Percentiles rank a stretch among this genome's conserved stretches.
phyloP scores from a whole-genome alignment of 2,113 vertebrate species.

The Deroptyus accipitrinus region DNA sequence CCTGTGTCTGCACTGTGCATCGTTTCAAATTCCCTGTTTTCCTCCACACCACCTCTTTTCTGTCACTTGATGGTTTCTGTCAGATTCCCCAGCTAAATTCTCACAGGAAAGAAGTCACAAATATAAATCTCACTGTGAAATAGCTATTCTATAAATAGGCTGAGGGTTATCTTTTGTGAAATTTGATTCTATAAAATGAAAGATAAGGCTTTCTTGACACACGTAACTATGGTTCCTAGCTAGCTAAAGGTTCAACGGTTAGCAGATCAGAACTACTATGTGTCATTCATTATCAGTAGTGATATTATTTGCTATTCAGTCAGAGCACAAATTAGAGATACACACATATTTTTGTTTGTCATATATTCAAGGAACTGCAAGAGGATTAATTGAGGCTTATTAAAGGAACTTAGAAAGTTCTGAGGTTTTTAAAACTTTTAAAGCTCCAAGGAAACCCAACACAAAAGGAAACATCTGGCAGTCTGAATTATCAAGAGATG shows the following conservation, averaged over 20 bases:
- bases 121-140: background rate
- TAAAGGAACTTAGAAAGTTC: background rate
- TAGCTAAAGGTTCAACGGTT: background rate
- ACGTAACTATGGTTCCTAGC: background rate
- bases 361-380: background rate
- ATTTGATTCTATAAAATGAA: background rate
- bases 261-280: background rate
- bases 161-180: background rate
- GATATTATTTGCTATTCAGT: background rate
- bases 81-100: background rate
- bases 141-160: background rate
- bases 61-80: background rate
- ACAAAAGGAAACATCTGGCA: background rate
- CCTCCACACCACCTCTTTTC: background rate
- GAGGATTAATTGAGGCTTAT: background rate
- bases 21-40: background rate
- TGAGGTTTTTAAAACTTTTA: background rate
- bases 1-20: rapidly evolving
- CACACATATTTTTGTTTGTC: background rate
- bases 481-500: background rate
- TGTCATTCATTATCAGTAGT: background rate
- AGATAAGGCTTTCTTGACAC: background rate
- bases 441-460: background rate
- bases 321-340: background rate
- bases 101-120: background rate